Base-by-base conservation (phyloP, 1,140 invertebrate species). In the Trichonephila clavipes region DNA sequence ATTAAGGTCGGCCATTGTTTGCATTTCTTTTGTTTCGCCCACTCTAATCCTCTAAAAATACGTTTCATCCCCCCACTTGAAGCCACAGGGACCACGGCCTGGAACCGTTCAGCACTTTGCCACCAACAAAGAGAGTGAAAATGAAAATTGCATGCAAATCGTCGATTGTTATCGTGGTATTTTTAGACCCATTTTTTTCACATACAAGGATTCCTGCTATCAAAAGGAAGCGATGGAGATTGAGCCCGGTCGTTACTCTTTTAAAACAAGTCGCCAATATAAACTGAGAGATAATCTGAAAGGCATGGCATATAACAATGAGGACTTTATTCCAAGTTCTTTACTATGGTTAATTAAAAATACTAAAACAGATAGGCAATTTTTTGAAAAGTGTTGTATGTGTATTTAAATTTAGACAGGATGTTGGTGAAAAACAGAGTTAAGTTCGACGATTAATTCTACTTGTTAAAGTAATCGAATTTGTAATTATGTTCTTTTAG, bases 11-110 rank as follows among this genome's bases (percentile, higher is more conserved):
- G 1, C 88, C 24, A 69, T 89, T 64, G 62, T 89, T 64, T 40
- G 21, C n/a, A n/a, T 77, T 89, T 89, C 69, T 77, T 89, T 89
- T 89, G 88, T 89, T 89, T 89, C 88, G 64, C 62, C 88, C 88
- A 69, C 88, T 58, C 62, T 61, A 72, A 51, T 28, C 88, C 88
- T 44, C 64, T 66, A 89, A 89, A 77, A 69, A 64, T 87, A 87
- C 44, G 72, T 72, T 72, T 34, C 69, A 28, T 72, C 69, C 24
- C 28, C 69, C 24, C 69, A 5, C 69, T 40, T 6, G 21, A 18
- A 64, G 21, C 62, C 62, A 21, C 62, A 64, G 62, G 16, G 62
- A 64, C 21, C 21, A 19, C 62, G 21, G 62, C 62, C 62, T 64
- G 62, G 62, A 64, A 64, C 72, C 72, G 28, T 18, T 72, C 72